These are phyloP conservation scores for Sphaeramia orbicularis DNA, from an alignment of 2,797 vertebrate genomes.

Conservation along the genomic window DNA sequence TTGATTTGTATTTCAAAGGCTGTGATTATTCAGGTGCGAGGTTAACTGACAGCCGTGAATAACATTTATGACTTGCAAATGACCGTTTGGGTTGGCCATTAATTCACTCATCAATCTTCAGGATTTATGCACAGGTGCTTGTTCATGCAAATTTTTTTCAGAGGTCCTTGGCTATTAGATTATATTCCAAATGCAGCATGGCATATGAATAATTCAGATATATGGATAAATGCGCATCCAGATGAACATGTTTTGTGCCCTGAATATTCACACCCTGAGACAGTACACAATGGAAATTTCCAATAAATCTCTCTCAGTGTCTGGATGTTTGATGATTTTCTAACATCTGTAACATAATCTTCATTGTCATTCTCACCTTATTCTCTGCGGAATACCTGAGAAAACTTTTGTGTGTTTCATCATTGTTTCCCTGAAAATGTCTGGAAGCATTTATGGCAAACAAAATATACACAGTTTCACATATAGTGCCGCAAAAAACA, in stretches of 20 bases:
- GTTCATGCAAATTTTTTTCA: conserved; percentile 76
- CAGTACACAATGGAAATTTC: conserved; percentile 50
- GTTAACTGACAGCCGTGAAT: conserved; percentile 80
- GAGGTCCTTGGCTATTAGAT: conserved; percentile 74
- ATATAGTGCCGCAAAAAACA: too few species aligned
- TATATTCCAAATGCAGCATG: conserved; percentile 68
- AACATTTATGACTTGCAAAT: conserved; percentile 85
- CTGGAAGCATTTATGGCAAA: not conserved
- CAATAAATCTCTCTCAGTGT: conserved; percentile 25
- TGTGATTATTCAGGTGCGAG: conserved; percentile 76
- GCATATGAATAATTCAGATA: conserved; percentile 81
- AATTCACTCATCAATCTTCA: conserved; percentile 81
- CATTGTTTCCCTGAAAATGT: not conserved
- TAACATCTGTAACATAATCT: conserved; percentile 14
- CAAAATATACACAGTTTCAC: too few species aligned
- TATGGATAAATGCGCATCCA: conserved; percentile 68
- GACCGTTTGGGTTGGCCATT: conserved; percentile 73
- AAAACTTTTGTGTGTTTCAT: not conserved
- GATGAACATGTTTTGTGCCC: conserved; percentile 61
- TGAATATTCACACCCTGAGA: conserved; percentile 66
- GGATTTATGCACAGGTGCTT: conserved; percentile 84
- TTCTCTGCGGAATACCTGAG: not conserved
- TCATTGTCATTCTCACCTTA: not conserved
- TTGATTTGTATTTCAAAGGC: conserved; percentile 83
- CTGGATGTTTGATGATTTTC: conserved; percentile 24